Conservation (phyloP, 2,888 invertebrate species). For the Apamea epomidion region DNA sequence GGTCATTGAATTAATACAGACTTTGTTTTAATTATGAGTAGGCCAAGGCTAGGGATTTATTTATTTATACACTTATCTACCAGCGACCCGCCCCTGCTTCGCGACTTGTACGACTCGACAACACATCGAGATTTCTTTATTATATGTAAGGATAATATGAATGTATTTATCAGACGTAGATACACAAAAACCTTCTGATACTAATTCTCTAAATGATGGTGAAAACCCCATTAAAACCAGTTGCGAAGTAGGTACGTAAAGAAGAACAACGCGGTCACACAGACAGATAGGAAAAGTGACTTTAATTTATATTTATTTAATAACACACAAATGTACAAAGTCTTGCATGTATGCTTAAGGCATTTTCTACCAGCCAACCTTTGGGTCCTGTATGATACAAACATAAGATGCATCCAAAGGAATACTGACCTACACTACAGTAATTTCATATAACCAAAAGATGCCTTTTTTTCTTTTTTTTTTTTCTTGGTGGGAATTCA, state of each 20-base stretch:
- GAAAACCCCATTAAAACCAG: too few species aligned
- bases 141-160: too few species aligned
- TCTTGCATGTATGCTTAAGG: too few species aligned
- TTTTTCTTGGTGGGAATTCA: too few species aligned
- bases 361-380: background rate
- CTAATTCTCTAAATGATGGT: too few species aligned
- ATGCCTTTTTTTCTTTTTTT: too few species aligned
- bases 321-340: background rate
- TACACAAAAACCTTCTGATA: too few species aligned
- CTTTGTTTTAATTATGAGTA: conserved; percentile 27
- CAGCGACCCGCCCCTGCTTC: background rate
- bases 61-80: background rate
- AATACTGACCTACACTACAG: background rate
- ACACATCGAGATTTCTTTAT: too few species aligned
- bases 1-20: background rate
- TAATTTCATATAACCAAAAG: background rate
- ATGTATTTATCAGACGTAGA: too few species aligned
- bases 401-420: background rate
- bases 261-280: too few species aligned
- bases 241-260: too few species aligned
- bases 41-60: background rate
- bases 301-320: background rate
- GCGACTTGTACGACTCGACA: background rate
- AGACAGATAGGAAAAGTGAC: too few species aligned
- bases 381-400: background rate